Percentiles rank a stretch among this genome's conserved stretches.
Evolutionary conservation across 2,797 vertebrate species (phyloP).

Genomic region (Mus minutoides): DNA sequence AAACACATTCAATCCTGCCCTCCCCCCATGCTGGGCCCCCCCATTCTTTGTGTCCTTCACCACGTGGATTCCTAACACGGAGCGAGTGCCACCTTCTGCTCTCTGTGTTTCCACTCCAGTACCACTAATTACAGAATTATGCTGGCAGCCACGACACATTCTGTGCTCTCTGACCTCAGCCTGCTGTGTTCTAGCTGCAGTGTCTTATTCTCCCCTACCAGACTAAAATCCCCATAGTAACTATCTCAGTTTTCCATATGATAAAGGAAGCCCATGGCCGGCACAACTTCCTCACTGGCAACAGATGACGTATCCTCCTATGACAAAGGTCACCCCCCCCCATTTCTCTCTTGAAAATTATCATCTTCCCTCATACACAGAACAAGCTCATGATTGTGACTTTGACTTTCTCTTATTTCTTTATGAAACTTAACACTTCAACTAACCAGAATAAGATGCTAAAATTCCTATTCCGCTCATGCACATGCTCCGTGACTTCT

Average conservation of each 20-base stretch:
- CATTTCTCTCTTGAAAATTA: background rate
- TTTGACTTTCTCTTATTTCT: background rate
- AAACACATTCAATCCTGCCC: background rate
- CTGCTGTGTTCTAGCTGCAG: background rate
- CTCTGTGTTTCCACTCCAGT: background rate
- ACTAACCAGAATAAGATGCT: background rate
- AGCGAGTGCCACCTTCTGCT: background rate
- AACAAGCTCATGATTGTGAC: background rate
- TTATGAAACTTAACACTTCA: background rate
- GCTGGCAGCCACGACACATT: background rate
- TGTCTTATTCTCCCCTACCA: background rate
- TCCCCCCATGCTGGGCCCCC: background rate
- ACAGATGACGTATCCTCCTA: background rate
- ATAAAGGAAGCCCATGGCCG: background rate
- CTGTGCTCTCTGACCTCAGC: slow-evolving; percentile 10
- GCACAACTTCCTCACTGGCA: background rate
- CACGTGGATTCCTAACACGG: background rate
- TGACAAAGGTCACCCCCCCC: background rate
- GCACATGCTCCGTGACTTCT: background rate
- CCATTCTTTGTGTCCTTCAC: background rate
- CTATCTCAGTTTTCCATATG: background rate
- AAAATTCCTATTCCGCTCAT: background rate
- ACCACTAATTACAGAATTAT: background rate
- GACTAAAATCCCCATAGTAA: background rate
- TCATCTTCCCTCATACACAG: background rate